Percentiles rank a stretch among this genome's conserved stretches.
phyloP scores from a whole-genome alignment of 2,113 vertebrate genomes.

The Octodon degus region DNA sequence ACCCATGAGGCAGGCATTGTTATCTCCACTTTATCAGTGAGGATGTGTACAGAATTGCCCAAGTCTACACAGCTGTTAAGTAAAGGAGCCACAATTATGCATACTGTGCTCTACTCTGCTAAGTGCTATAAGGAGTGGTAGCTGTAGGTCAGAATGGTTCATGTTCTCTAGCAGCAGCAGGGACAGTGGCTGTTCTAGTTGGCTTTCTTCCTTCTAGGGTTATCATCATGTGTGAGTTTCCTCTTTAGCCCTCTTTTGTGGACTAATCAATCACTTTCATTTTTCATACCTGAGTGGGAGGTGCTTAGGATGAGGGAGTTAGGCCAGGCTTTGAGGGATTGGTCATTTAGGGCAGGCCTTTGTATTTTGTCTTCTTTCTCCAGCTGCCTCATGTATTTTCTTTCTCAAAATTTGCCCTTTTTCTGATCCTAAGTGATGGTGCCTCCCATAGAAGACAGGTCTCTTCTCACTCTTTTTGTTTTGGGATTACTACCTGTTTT shows the following conservation, averaged over 20 bases:
- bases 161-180: background rate
- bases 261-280: background rate
- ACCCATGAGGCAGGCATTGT: background rate
- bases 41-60: background rate
- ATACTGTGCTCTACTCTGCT: background rate
- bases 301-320: background rate
- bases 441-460: background rate
- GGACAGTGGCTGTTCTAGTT: background rate
- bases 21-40: background rate
- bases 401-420: background rate
- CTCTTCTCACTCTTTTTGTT: slow-evolving; percentile 28
- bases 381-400: background rate
- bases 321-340: background rate
- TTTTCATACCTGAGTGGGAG: background rate
- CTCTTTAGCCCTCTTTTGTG: background rate
- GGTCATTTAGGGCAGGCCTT: background rate
- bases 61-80: background rate
- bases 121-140: accelerated
- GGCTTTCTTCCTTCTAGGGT: background rate
- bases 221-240: background rate
- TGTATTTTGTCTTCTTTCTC: background rate
- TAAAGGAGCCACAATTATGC: background rate
- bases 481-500: slow-evolving; percentile 2
- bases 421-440: background rate
- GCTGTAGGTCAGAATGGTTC: background rate